A percentile compares a stretch with the other conserved stretches of the same genome.
Conservation (phyloP, 2,113 vertebrate species). For the Oryzias melastigma region DNA sequence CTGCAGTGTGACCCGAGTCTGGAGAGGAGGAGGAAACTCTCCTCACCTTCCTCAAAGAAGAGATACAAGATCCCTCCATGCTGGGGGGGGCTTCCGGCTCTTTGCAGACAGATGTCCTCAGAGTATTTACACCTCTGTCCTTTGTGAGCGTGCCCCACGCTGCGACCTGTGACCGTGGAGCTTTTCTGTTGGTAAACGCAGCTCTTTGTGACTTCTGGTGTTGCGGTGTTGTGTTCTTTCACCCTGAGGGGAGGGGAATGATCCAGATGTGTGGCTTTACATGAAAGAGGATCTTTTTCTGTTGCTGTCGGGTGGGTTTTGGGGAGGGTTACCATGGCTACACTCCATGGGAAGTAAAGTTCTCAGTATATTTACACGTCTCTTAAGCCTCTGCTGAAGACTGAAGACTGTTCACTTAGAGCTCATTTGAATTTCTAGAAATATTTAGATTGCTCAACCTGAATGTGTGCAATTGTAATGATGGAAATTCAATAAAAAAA, state of each 20-base stretch:
- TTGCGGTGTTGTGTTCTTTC: slow-evolving; percentile 47
- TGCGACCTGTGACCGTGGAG: slow-evolving; percentile 30
- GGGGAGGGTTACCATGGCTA: slow-evolving; percentile 15
- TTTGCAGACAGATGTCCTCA: background rate
- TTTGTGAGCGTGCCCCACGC: slow-evolving; percentile 17
- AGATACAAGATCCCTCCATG: background rate
- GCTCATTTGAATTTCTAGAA: slow-evolving; percentile 68
- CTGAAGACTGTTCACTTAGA: slow-evolving; percentile 75
- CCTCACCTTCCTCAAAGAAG: slow-evolving; percentile 21
- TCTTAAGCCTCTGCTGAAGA: slow-evolving; percentile 69
- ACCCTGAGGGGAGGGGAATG: background rate
- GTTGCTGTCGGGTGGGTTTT: slow-evolving; percentile 16
- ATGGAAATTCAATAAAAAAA: slow-evolving; percentile 74
- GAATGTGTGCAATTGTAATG: slow-evolving; percentile 73
- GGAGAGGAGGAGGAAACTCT: slow-evolving; percentile 33
- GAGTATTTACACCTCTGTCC: slow-evolving; percentile 20
- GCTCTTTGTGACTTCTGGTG: slow-evolving; percentile 51
- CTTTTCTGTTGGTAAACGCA: slow-evolving; percentile 42
- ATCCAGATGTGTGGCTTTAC: slow-evolving; percentile 52
- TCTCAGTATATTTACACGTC: slow-evolving; percentile 64
- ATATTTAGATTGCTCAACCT: slow-evolving; percentile 71
- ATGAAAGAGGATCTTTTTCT: slow-evolving; percentile 30
- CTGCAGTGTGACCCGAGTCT: background rate
- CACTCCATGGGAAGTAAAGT: slow-evolving; percentile 55
- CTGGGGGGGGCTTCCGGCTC: background rate